Evolutionary conservation across 2,888 invertebrate genomes (phyloP), one percentile per base, ranked within the genome.

Genomic region (Brenthis ino): DNA sequence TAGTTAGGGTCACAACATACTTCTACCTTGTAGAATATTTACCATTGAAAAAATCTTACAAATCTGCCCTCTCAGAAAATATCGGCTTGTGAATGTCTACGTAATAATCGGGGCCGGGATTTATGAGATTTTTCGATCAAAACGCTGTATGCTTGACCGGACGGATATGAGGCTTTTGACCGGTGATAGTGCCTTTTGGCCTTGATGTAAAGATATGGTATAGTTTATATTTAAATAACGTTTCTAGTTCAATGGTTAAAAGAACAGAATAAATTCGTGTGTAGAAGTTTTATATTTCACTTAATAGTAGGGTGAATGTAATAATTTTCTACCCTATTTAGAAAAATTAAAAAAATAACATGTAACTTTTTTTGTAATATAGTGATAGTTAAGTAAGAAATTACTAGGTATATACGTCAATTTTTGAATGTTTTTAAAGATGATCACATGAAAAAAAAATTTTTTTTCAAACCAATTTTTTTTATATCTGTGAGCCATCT

Each of bases 101-200:
- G 53, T 65, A 72, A 72, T 70, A 72, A 70, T 70, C 68, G 48
- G 43, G 37, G 50, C 43, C 56, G 60, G 67, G 73, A 72, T 72
- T 75, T 76, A 74, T 74, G 68, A 70, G 73, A 74, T 71, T 77
- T 77, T 77, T 75, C 78, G 75, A 75, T 76, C 75, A 75, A 71
- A 66, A 74, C 72, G 57, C 69, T 65, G 72, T 74, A 76, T 74
- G 78, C 76, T 77, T 72, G 78, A 77, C 76, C 77, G 78, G 69
- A 72, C 69, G 57, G 74, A 77, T 80, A 80, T 80, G 80, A 78
- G 77, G 76, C 79, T 77, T 80, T 80, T 78, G 77, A 77, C 77
- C 74, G 75, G 70, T 71, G 71, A 71, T 66, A 65, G 72, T 56
- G 72, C 71, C 67, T 69, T 70, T 74, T 71, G 64, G 37, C 37